phyloP scores from a whole-genome alignment of 2,797 vertebrate species.

The Melanotaenia boesemani region DNA sequence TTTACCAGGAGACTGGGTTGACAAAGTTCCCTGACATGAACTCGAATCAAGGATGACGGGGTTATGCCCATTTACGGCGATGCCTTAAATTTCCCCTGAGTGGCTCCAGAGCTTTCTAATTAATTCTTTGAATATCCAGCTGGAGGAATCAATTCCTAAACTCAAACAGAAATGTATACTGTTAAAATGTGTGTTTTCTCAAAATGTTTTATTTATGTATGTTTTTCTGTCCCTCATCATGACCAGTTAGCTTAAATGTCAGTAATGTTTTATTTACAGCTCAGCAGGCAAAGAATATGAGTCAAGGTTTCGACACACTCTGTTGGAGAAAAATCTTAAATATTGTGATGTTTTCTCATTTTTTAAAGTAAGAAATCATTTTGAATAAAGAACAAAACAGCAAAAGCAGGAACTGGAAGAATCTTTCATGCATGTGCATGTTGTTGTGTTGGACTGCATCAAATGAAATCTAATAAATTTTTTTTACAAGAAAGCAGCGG shows the following conservation, averaged over 20 bases:
- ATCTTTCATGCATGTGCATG: too few relatives aligned
- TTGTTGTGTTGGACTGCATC: too few relatives aligned
- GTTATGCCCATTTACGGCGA: too few relatives aligned
- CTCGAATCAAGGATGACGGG: neutral
- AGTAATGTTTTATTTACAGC: neutral
- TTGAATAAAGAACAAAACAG: neutral
- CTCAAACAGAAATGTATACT: neutral
- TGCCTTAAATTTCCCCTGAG: neutral
- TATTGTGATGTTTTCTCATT: neutral
- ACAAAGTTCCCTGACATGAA: constrained; percentile 2
- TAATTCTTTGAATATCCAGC: constrained; percentile 9
- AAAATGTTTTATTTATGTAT: too few relatives aligned
- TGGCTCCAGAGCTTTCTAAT: neutral
- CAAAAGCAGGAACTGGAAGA: neutral
- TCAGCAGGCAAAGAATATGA: neutral
- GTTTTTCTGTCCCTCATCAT: neutral
- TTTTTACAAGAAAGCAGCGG: too few relatives aligned
- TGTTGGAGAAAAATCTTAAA: neutral
- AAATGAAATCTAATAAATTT: too few relatives aligned
- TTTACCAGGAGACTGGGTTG: neutral
- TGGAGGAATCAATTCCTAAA: neutral
- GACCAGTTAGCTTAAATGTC: neutral
- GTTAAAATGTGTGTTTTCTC: too few relatives aligned
- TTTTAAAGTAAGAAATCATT: neutral
- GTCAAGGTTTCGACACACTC: neutral